Evolutionary conservation across 2,888 invertebrate species (phyloP).

Genomic region (Sussaba pulchella): DNA sequence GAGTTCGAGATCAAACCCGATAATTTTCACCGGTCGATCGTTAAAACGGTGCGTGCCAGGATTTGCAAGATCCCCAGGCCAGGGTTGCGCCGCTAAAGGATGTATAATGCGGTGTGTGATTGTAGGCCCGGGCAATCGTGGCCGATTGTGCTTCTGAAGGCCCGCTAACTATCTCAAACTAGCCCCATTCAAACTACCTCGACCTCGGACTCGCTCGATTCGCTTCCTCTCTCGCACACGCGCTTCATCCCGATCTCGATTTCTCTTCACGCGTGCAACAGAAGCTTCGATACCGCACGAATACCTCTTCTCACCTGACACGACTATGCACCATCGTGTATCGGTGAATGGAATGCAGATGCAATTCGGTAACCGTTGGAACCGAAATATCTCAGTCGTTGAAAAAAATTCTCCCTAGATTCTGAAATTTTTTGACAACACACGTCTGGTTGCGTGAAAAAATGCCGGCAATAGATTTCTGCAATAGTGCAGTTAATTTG

Average conservation of each 20-base stretch:
- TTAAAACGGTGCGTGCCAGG: slow-evolving; percentile 71
- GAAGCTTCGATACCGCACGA: slow-evolving; percentile 54
- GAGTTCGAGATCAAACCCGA: slow-evolving; percentile 45
- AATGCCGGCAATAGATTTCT: too few relatives aligned
- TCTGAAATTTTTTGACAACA: too few relatives aligned
- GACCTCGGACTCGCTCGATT: slow-evolving; percentile 75
- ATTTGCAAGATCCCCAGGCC: slow-evolving; percentile 80
- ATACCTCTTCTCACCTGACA: neutral
- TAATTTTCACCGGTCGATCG: slow-evolving; percentile 62
- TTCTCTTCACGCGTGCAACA: slow-evolving; percentile 64
- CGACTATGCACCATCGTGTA: neutral
- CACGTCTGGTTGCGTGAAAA: too few relatives aligned
- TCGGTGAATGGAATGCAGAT: slow-evolving; percentile 32
- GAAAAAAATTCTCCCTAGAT: too few relatives aligned
- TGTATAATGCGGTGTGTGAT: slow-evolving; percentile 83
- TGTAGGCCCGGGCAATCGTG: slow-evolving; percentile 83
- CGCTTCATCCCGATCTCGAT: slow-evolving; percentile 70
- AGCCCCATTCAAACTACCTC: slow-evolving; percentile 82
- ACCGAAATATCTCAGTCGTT: neutral
- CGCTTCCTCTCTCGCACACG: slow-evolving; percentile 54
- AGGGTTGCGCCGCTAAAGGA: slow-evolving; percentile 77
- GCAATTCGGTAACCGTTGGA: slow-evolving; percentile 1
- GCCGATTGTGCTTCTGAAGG: slow-evolving; percentile 83
- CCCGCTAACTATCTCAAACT: slow-evolving; percentile 84
- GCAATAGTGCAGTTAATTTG: too few relatives aligned